Evolutionary conservation across 2,888 invertebrate species (phyloP).

Genomic region (Eutolmus rufibarbis): DNA sequence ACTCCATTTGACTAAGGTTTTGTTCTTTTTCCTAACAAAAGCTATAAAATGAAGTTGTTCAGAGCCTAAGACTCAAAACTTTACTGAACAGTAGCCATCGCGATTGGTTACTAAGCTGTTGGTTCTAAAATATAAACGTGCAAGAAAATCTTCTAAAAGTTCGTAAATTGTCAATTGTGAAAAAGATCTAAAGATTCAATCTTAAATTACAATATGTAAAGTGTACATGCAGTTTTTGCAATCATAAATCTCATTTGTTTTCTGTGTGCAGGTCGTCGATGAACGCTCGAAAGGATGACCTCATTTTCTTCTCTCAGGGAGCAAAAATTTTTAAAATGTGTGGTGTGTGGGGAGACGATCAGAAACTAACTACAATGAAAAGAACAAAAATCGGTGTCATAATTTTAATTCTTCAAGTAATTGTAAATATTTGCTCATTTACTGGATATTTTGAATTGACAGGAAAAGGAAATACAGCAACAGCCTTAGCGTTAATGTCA

Average conservation of each 20-base stretch:
- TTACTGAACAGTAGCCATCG: neutral
- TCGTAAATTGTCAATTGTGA: neutral
- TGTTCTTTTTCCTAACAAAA: neutral
- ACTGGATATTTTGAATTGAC: neutral
- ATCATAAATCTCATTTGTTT: neutral
- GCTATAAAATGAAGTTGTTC: neutral
- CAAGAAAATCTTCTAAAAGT: neutral
- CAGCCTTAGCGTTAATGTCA: neutral
- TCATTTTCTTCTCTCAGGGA: neutral
- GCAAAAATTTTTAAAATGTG: neutral
- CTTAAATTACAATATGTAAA: neutral
- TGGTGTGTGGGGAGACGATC: neutral
- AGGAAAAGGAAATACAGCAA: neutral
- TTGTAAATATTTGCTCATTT: neutral
- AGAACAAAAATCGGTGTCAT: neutral
- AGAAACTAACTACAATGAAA: neutral
- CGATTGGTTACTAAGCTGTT: neutral
- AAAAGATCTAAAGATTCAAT: neutral
- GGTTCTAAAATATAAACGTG: neutral
- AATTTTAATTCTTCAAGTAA: neutral
- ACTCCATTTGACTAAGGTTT: neutral
- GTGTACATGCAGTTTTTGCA: neutral
- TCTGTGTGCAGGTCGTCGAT: neutral
- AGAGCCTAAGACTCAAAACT: neutral
- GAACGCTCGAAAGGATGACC: neutral